These are phyloP conservation scores for Dyspetes luteomarginatus DNA, from an alignment of 2,888 invertebrate species.

Conservation along the genomic window DNA sequence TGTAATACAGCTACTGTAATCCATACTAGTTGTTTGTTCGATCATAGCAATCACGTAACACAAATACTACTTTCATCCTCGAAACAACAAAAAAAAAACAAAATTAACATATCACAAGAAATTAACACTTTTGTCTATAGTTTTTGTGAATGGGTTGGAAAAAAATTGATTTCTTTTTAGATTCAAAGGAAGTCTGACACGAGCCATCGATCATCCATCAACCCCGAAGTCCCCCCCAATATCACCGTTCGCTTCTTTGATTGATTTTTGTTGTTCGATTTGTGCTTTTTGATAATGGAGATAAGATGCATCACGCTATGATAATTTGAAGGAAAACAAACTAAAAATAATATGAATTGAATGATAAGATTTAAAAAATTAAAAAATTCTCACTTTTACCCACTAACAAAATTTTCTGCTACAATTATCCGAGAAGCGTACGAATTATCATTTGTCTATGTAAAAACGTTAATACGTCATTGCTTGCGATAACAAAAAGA, in stretches of 20 bases:
- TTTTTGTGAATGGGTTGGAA: conserved; percentile 51
- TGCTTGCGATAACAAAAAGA: conserved; percentile 60
- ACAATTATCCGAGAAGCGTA: conserved; percentile 62
- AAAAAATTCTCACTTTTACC: conserved; percentile 42
- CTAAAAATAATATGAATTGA: neutral
- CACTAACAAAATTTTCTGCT: conserved; percentile 42
- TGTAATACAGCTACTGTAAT: conserved; percentile 60
- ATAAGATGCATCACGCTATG: neutral
- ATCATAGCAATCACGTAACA: conserved; percentile 67
- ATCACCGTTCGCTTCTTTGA: conserved; percentile 76
- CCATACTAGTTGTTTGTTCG: conserved; percentile 68
- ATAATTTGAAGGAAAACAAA: neutral
- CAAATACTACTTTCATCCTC: conserved; percentile 59
- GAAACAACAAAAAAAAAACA: conserved; percentile 52
- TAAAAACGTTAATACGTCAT: conserved; percentile 37
- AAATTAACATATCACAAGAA: conserved; percentile 22
- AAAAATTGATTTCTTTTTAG: conserved; percentile 38
- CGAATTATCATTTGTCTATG: conserved; percentile 51
- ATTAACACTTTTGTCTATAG: conserved; percentile 34
- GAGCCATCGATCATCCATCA: conserved; percentile 69
- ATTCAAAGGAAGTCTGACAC: conserved; percentile 64
- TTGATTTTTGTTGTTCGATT: conserved; percentile 73
- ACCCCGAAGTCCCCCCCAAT: conserved; percentile 59
- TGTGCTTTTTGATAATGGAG: conserved; percentile 34
- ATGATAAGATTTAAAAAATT: conserved; percentile 10